Conservation (phyloP, 2,888 invertebrate species). For the Galeopsomyia nigrocyanea region DNA sequence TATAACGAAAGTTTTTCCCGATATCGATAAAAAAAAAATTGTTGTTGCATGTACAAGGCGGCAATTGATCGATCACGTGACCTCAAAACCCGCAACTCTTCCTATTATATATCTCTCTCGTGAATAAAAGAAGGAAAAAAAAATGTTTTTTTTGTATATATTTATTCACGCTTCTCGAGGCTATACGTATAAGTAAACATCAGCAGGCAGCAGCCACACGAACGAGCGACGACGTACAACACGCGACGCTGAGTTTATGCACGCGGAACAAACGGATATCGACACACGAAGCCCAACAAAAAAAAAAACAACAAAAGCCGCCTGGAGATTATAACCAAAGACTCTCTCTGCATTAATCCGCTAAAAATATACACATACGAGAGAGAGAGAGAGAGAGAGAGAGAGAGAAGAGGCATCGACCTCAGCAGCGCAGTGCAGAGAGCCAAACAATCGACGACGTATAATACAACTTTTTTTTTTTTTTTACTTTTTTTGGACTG, state of each 20-base stretch:
- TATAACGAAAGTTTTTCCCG: too few relatives aligned
- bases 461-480: neutral
- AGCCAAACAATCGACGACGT: conserved; percentile 36
- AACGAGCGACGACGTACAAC: neutral
- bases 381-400: too few relatives aligned
- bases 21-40: too few relatives aligned
- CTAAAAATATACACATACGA: conserved; percentile 12
- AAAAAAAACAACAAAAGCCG: neutral
- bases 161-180: too few relatives aligned
- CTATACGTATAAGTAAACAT: too few relatives aligned
- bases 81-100: neutral
- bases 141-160: neutral
- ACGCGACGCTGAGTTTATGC: conserved; percentile 2
- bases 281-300: conserved; percentile 8
- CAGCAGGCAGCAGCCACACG: too few relatives aligned
- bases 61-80: too few relatives aligned
- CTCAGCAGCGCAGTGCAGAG: conserved; percentile 9
- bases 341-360: neutral
- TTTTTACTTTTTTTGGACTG: conserved; percentile 25
- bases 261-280: conserved; percentile 13
- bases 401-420: too few relatives aligned
- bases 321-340: too few relatives aligned
- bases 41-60: too few relatives aligned
- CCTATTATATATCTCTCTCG: neutral
- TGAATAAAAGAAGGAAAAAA: neutral